A percentile compares a stretch with the other conserved stretches of the same genome.
These are phyloP conservation scores for Paedocypris sp. DNA, from an alignment of 2,113 vertebrate genomes.

Conservation along the genomic window DNA sequence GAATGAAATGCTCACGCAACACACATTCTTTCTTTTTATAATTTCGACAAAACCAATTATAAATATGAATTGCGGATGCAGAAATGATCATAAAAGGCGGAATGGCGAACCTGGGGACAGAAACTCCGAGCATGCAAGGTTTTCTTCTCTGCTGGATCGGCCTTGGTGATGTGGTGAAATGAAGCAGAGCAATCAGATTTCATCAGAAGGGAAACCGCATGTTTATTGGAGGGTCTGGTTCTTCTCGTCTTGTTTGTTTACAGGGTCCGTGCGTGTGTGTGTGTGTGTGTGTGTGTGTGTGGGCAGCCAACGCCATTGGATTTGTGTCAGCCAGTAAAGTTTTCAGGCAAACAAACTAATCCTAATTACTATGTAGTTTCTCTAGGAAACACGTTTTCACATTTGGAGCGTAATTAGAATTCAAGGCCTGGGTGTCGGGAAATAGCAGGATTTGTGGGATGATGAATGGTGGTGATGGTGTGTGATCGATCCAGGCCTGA, in stretches of 20 bases:
- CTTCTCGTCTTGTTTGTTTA: not conserved
- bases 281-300: slow-evolving; percentile 19
- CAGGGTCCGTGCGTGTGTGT: not conserved
- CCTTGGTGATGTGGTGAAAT: not conserved
- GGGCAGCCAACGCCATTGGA: not conserved
- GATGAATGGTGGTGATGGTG: not conserved
- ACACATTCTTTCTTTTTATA: too few relatives aligned
- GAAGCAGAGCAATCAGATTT: not conserved
- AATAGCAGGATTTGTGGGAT: not conserved
- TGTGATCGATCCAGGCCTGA: too few relatives aligned
- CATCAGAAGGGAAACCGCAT: not conserved
- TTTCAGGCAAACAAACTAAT: not conserved
- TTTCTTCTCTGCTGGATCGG: not conserved
- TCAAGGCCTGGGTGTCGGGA: not conserved
- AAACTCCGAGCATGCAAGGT: not conserved
- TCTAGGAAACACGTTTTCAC: not conserved
- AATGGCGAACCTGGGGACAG: too few relatives aligned
- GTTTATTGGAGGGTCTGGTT: not conserved
- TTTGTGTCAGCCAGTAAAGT: slow-evolving; percentile 6
- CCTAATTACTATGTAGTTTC: slow-evolving; percentile 1
- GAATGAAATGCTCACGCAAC: too few relatives aligned
- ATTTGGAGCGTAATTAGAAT: not conserved
- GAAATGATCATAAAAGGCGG: too few relatives aligned
- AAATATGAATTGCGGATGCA: too few relatives aligned
- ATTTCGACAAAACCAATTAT: too few relatives aligned